Percentiles rank a stretch among this genome's conserved stretches.
Evolutionary conservation across 2,888 invertebrate species (phyloP).

Genomic region (Onchidella celtica): DNA sequence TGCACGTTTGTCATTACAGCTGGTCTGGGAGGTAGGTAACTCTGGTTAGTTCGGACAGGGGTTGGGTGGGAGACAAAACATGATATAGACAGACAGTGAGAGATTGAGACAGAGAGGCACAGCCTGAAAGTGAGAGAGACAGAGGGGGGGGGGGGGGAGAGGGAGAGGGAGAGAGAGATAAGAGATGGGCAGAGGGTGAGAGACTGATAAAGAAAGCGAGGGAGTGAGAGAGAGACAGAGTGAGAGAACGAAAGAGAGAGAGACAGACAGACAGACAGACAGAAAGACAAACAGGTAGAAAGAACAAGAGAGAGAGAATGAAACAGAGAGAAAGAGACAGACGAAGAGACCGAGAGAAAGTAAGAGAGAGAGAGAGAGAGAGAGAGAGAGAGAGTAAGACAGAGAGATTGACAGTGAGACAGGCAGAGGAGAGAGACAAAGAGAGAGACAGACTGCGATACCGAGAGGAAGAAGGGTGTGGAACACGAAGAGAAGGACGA

Average conservation of each 20-base stretch:
- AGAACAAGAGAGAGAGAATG: background rate
- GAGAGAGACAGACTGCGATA: background rate
- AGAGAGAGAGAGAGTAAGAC: background rate
- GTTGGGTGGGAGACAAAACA: too few relatives aligned
- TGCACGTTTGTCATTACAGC: too few relatives aligned
- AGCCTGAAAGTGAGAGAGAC: background rate
- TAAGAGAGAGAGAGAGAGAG: slow-evolving; percentile 33
- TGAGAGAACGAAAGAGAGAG: background rate
- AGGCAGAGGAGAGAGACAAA: background rate
- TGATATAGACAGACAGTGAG: background rate
- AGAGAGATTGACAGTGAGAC: too few relatives aligned
- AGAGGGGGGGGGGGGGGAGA: background rate
- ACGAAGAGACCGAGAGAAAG: background rate
- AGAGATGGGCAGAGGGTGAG: background rate
- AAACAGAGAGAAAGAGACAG: background rate
- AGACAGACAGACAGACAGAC: background rate
- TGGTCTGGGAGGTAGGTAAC: too few relatives aligned
- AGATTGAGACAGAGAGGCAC: background rate
- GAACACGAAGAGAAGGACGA: background rate
- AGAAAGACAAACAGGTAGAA: background rate
- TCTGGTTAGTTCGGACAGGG: too few relatives aligned
- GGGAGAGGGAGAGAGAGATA: background rate
- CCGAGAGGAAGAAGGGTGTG: too few relatives aligned
- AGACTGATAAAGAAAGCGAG: background rate
- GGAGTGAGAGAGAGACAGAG: background rate